Percentiles rank a stretch among this genome's conserved stretches.
These are phyloP conservation scores for Nipponacmea schrenckii DNA, from an alignment of 2,888 invertebrate species.

Conservation along the genomic window DNA sequence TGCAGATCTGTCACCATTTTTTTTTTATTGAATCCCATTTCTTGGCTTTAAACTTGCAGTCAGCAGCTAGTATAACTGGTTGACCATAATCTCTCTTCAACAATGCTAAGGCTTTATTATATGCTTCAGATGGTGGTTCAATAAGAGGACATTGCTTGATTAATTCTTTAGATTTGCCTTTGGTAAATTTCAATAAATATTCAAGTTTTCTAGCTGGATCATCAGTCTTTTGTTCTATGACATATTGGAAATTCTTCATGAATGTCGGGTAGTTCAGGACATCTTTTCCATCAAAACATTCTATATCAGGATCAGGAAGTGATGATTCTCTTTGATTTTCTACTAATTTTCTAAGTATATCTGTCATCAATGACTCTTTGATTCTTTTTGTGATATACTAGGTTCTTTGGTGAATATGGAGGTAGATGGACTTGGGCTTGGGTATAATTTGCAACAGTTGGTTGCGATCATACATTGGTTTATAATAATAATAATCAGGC, in stretches of 20 bases:
- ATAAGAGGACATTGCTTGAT: not conserved
- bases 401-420: not conserved
- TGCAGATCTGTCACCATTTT: not conserved
- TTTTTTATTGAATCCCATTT: not conserved
- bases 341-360: not conserved
- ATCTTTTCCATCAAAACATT: not conserved
- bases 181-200: not conserved
- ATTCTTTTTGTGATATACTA: not conserved
- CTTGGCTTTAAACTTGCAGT: not conserved
- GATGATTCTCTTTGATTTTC: not conserved
- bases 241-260: not conserved
- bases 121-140: not conserved
- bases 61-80: not conserved
- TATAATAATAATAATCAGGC: too few relatives aligned
- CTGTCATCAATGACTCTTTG: not conserved
- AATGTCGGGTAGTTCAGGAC: not conserved
- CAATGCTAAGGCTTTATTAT: not conserved
- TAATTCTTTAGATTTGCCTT: not conserved
- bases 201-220: not conserved
- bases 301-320: not conserved
- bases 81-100: not conserved
- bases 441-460: too few relatives aligned
- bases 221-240: not conserved
- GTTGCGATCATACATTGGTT: too few relatives aligned
- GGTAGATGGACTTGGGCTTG: not conserved